Evolutionary conservation across 1,140 invertebrate species (phyloP).

Genomic region (Atta texana): DNA sequence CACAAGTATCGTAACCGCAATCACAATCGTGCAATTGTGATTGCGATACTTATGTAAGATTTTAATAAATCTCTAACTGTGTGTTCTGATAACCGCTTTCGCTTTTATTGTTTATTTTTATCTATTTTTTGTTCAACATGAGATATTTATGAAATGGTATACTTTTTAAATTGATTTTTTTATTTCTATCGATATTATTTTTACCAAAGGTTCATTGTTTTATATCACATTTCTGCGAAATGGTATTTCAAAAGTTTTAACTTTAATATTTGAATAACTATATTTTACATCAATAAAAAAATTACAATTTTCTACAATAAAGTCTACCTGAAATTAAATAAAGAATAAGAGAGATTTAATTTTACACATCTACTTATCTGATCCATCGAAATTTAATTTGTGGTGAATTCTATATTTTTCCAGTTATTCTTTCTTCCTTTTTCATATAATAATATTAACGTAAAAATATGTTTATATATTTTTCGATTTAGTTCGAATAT

Average conservation of each 20-base stretch:
- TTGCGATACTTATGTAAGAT: too few species aligned
- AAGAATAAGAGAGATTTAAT: neutral
- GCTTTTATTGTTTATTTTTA: too few species aligned
- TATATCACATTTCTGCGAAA: neutral
- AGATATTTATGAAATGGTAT: constrained; percentile 2
- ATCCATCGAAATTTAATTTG: neutral
- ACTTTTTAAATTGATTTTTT: neutral
- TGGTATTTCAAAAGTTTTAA: neutral
- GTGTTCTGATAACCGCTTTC: too few species aligned
- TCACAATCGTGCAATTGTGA: too few species aligned
- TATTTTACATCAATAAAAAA: neutral
- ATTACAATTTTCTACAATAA: neutral
- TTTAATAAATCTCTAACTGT: too few species aligned
- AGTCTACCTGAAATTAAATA: neutral
- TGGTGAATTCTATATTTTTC: neutral
- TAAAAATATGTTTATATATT: neutral
- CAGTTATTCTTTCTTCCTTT: neutral
- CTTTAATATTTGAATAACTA: neutral
- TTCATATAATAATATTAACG: neutral
- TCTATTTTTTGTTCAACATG: neutral
- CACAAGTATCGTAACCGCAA: too few species aligned
- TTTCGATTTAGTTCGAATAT: neutral
- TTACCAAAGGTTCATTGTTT: neutral
- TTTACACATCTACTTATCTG: neutral
- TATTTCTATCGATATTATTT: neutral